phyloP scores from a whole-genome alignment of 64 coral and sea anemone species.

The Hydrozoanthus tunicans region DNA sequence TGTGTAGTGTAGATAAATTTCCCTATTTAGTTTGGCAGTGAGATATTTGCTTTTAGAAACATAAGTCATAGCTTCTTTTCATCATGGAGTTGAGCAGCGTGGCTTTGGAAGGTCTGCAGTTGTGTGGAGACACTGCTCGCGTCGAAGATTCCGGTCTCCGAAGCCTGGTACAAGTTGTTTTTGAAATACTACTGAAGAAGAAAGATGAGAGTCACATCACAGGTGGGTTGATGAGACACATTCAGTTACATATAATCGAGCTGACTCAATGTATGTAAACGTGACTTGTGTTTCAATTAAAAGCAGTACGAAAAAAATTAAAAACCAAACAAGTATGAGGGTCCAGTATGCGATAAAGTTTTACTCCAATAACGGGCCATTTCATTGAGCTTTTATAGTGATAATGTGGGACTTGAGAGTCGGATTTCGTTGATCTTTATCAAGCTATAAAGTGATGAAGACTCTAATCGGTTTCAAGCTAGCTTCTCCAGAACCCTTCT shows the following conservation, averaged over 20 bases:
- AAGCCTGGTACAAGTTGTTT: constrained; percentile 62
- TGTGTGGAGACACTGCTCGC: constrained; percentile 76
- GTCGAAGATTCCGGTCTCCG: constrained; percentile 77
- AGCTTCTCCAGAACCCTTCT: too few relatives aligned
- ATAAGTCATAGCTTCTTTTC: background rate
- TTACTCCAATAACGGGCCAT: too few relatives aligned
- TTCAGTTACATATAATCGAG: background rate
- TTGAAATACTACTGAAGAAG: constrained; percentile 78
- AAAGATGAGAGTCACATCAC: constrained; percentile 70
- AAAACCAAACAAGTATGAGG: too few relatives aligned
- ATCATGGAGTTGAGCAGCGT: constrained; percentile 78
- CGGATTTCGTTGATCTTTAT: too few relatives aligned
- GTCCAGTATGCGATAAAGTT: too few relatives aligned
- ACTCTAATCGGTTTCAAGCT: background rate
- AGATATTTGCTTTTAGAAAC: background rate
- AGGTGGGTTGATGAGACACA: constrained; percentile 50
- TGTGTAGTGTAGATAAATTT: background rate
- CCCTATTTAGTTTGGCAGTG: background rate
- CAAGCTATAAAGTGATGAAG: background rate
- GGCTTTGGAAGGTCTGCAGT: constrained; percentile 69
- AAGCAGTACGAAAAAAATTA: background rate
- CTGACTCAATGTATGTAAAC: background rate
- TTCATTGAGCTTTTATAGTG: too few relatives aligned
- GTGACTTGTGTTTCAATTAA: background rate
- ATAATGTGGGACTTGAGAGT: too few relatives aligned